Evolutionary conservation across 1,140 invertebrate genomes (phyloP), one percentile per base, ranked within the genome.

Genomic region (Thereuonema tuberculata): DNA sequence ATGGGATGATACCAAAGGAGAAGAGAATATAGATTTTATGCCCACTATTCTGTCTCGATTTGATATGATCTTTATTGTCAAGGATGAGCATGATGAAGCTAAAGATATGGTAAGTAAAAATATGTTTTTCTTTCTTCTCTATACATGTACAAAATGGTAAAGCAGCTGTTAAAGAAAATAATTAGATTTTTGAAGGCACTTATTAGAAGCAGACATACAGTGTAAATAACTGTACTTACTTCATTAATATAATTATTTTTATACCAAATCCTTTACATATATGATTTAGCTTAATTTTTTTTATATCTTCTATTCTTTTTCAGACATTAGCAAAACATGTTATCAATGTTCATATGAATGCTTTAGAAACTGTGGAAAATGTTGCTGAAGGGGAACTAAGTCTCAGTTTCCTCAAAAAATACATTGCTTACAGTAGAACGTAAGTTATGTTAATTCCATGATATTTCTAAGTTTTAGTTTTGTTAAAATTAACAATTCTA

Each of bases 11-110:
- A 88, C 86, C 0, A 97, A 97, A 72, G 95, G 93, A 3, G 91
- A 95, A 66, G 93, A 98, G 64, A 99, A 99, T 71, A 99, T 99
- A 64, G 93, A 99, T 73, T 99, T 99, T 70, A 97, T 99, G 92
- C 97, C 97, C 0, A 99, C 97, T 0, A 99, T 99, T 74, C 78
- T 99, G n/a, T 99, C 97, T 0, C 83, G 97, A 74, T 99, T 99
- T 72, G 97, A 99, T 73, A 98, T 96, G 90, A 99, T 99, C 65
- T 99, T 98, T 71, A 94, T 99, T 68, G 89, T 99, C 0, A 99
- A 99, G 75, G 97, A 99, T 77, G 87, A 93, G 66, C 93, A 98
- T 69, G 84, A 96, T 71, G 82, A 93, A 73, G 71, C 76, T 0
- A 80, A 87, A 65, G 97, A 99, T 77, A 87, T 85, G 65, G 87